These are phyloP conservation scores for Morinoia aosen DNA, from an alignment of 2,888 invertebrate species.

Conservation along the genomic window DNA sequence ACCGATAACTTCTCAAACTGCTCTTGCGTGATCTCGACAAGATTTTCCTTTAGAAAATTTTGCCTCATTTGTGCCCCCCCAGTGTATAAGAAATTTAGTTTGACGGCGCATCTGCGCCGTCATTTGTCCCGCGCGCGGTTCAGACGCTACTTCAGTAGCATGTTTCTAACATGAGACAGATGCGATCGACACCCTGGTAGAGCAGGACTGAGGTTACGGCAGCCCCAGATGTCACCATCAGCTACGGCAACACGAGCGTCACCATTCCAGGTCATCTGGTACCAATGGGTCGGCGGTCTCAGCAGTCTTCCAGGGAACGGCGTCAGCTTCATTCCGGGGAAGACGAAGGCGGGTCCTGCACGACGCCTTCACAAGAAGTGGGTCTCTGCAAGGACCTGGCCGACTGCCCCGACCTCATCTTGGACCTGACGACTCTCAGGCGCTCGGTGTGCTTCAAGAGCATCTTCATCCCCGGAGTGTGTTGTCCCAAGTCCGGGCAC, in stretches of 20 bases:
- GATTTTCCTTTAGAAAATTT: too few relatives aligned
- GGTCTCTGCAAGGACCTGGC: constrained; percentile 91
- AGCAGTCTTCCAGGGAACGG: constrained; percentile 20
- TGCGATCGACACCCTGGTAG: too few relatives aligned
- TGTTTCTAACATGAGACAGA: too few relatives aligned
- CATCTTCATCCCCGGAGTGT: constrained; percentile 91
- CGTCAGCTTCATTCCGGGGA: constrained; percentile 53
- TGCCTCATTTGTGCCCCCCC: too few relatives aligned
- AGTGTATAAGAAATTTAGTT: too few relatives aligned
- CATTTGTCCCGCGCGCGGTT: too few relatives aligned
- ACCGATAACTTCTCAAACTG: too few relatives aligned
- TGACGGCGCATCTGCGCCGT: too few relatives aligned
- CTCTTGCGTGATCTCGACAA: too few relatives aligned
- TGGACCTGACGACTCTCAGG: constrained; percentile 85
- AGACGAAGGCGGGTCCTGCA: constrained; percentile 77
- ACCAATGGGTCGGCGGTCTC: neutral
- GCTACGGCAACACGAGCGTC: neutral
- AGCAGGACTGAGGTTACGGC: too few relatives aligned
- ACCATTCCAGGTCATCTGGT: neutral
- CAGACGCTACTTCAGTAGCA: too few relatives aligned
- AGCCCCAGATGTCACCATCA: constrained; percentile 14
- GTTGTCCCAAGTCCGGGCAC: constrained; percentile 78
- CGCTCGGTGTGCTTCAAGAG: constrained; percentile 93
- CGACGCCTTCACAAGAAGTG: constrained; percentile 83
- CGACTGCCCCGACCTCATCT: constrained; percentile 86